Evolutionary conservation across 2,888 invertebrate species (phyloP).

Genomic region (Loripinus fragilis): DNA sequence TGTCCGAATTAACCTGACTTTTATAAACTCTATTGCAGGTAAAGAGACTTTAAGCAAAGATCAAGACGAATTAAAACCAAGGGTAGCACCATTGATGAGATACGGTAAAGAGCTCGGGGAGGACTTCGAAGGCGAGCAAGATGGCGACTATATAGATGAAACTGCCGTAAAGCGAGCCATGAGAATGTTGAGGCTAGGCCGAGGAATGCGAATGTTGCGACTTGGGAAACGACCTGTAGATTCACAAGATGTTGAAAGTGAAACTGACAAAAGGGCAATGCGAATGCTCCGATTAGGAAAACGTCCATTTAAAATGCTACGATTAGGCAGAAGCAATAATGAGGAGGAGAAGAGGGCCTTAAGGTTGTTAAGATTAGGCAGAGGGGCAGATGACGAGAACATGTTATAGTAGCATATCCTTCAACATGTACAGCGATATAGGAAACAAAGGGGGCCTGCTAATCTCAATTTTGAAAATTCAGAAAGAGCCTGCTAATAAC

Average conservation of each 20-base stretch:
- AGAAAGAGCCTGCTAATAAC: too few relatives aligned
- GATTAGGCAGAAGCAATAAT: conserved; percentile 68
- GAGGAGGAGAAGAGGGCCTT: conserved; percentile 59
- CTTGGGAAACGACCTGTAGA: conserved; percentile 64
- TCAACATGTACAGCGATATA: too few relatives aligned
- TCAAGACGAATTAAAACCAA: background rate
- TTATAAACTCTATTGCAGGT: background rate
- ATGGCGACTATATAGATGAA: conserved; percentile 28
- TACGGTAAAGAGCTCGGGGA: conserved; percentile 41
- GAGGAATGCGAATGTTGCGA: conserved; percentile 71
- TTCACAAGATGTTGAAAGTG: conserved; percentile 37
- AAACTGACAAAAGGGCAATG: conserved; percentile 69
- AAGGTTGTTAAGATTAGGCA: conserved; percentile 57
- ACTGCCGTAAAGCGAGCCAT: conserved; percentile 58
- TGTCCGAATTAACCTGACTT: too few relatives aligned
- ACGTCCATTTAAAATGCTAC: conserved; percentile 74
- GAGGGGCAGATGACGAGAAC: conserved; percentile 41
- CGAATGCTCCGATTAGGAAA: conserved; percentile 75
- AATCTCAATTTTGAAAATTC: too few relatives aligned
- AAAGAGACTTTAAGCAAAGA: background rate
- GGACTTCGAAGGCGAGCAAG: background rate
- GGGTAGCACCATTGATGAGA: conserved; percentile 47
- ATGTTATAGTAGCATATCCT: conserved; percentile 8
- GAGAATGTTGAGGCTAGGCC: conserved; percentile 68
- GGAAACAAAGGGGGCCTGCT: too few relatives aligned